These are phyloP conservation scores for Rhinogobius similis DNA, from an alignment of 2,113 vertebrate species.

Conservation along the genomic window DNA sequence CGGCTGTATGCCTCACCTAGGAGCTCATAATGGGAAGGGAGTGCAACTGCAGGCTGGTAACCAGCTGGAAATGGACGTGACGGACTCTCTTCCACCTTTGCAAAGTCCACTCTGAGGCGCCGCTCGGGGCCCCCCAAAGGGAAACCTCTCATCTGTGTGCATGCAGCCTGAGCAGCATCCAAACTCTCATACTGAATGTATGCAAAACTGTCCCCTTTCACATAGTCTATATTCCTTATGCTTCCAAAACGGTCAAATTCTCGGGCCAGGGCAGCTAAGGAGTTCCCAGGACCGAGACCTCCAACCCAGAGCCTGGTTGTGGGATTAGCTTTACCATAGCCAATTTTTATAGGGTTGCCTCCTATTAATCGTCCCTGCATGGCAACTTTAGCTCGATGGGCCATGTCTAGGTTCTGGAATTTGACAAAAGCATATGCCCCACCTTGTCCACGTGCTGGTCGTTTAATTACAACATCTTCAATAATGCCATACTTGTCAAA, in stretches of 20 bases:
- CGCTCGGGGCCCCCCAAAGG: conserved; percentile 88
- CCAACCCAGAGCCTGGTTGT: conserved; percentile 98
- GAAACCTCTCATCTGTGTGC: conserved; percentile 95
- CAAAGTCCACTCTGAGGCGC: conserved; percentile 93
- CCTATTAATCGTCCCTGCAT: conserved; percentile 94
- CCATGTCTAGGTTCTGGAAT: conserved; percentile 99
- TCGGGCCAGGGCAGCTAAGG: conserved; percentile 88
- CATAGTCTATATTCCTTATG: conserved; percentile 95
- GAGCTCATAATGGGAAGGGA: conserved; percentile 87
- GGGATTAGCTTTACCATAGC: conserved; percentile 95
- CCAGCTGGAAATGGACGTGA: conserved; percentile 80
- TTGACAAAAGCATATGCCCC: conserved; percentile 96
- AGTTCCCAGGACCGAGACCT: conserved; percentile 89
- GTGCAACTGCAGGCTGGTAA: conserved; percentile 79
- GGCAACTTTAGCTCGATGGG: conserved; percentile 93
- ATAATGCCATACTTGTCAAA: conserved; percentile 97
- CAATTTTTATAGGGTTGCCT: conserved; percentile 95
- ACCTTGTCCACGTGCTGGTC: conserved; percentile 88
- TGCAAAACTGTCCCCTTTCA: conserved; percentile 95
- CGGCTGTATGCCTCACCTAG: conserved; percentile 85
- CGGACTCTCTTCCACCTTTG: conserved; percentile 89
- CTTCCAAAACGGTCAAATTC: conserved; percentile 98
- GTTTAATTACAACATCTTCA: conserved; percentile 96
- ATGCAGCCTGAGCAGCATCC: conserved; percentile 94
- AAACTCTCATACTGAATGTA: conserved; percentile 97